Evolutionary conservation across 2,888 invertebrate species (phyloP).

Genomic region (Drosophila parthenogenetica): DNA sequence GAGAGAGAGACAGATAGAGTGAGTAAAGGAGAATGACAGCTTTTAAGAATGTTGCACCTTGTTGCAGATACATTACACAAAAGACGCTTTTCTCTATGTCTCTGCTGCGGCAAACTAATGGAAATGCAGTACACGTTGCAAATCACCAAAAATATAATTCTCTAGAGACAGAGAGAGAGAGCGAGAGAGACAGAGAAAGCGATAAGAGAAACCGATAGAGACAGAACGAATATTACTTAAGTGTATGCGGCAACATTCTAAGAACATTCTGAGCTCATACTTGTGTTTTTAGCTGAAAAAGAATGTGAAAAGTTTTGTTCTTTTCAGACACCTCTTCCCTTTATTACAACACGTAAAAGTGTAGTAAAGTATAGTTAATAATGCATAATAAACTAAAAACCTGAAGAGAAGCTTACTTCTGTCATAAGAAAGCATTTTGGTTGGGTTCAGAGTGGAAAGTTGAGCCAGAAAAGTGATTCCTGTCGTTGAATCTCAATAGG

Average conservation of each 20-base stretch:
- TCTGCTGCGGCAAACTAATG: constrained; percentile 56
- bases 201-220: neutral
- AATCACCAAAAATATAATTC: constrained; percentile 16
- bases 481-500: no score
- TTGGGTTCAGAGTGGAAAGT: no score
- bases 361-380: neutral
- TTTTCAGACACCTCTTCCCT: constrained; percentile 3
- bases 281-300: constrained; percentile 7
- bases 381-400: neutral
- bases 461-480: no score
- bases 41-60: constrained; percentile 54
- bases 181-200: constrained; percentile 7
- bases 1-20: neutral
- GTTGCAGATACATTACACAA: constrained; percentile 33
- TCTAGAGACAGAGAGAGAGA: constrained; percentile 9
- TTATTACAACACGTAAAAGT: constrained; percentile 4
- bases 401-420: neutral
- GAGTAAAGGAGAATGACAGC: constrained; percentile 25
- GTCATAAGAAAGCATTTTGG: no score
- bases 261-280: constrained; percentile 26
- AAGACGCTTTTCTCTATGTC: constrained; percentile 16
- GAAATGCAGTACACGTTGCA: constrained; percentile 46
- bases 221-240: constrained; percentile 3
- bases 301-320: constrained; percentile 16
- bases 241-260: neutral